phyloP scores from a whole-genome alignment of 2,888 invertebrate genomes.

The Drosophila prostipennis region DNA sequence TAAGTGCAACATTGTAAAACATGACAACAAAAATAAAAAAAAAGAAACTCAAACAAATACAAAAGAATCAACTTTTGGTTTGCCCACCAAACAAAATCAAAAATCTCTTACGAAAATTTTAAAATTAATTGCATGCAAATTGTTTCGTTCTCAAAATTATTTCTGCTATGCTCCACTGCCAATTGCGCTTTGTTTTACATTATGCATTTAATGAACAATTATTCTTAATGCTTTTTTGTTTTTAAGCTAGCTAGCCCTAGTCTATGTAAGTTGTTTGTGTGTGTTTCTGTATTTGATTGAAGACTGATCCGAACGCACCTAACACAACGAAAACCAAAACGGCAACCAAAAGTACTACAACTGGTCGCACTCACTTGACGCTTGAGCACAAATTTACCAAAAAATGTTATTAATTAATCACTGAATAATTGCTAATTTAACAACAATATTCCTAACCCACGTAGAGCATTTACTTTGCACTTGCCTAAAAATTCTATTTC shows the following conservation, averaged over 20 bases:
- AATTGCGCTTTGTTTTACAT: slow-evolving; percentile 72
- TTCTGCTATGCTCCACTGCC: slow-evolving; percentile 68
- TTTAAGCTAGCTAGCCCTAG: slow-evolving; percentile 29
- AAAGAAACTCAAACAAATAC: slow-evolving; percentile 40
- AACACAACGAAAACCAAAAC: slow-evolving; percentile 30
- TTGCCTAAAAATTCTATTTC: slow-evolving; percentile 27
- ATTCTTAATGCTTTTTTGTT: slow-evolving; percentile 69
- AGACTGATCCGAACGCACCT: slow-evolving; percentile 46
- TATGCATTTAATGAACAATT: slow-evolving; percentile 69
- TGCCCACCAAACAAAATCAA: slow-evolving; percentile 13
- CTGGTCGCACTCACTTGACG: slow-evolving; percentile 51
- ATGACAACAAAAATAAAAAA: slow-evolving; percentile 59
- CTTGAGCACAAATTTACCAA: slow-evolving; percentile 51
- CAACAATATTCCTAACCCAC: slow-evolving; percentile 62
- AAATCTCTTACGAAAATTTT: slow-evolving; percentile 31
- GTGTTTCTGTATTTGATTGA: slow-evolving; percentile 55
- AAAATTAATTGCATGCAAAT: slow-evolving; percentile 65
- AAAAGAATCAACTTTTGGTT: slow-evolving; percentile 42
- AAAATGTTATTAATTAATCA: slow-evolving; percentile 49
- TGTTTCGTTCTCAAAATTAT: slow-evolving; percentile 63
- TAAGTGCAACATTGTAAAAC: slow-evolving; percentile 78
- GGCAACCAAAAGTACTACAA: slow-evolving; percentile 27
- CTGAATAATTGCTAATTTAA: slow-evolving; percentile 78
- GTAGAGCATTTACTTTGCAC: slow-evolving; percentile 61
- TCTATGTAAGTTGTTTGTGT: slow-evolving; percentile 79